These are phyloP conservation scores for Polyodon spathula DNA, from an alignment of 2,113 vertebrate species.

Conservation along the genomic window DNA sequence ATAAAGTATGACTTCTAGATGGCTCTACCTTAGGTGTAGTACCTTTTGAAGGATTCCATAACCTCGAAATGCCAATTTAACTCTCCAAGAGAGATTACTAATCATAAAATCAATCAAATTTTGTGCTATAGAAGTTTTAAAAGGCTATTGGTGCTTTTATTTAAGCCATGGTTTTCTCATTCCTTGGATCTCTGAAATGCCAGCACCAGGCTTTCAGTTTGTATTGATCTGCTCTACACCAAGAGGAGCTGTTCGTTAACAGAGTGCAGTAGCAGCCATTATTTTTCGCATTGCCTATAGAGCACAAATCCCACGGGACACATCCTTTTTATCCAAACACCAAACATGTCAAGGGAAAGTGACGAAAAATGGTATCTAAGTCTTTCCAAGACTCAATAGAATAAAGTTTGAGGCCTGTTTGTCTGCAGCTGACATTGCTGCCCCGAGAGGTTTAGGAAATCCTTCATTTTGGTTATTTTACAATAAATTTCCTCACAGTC, in stretches of 20 bases:
- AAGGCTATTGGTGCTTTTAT: too few species aligned
- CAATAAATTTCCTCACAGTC: background rate
- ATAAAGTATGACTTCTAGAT: too few species aligned
- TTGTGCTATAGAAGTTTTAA: too few species aligned
- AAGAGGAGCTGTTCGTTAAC: slow-evolving; percentile 10
- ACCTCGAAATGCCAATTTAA: too few species aligned
- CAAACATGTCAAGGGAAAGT: background rate
- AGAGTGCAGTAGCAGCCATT: slow-evolving; percentile 9
- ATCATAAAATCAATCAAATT: too few species aligned
- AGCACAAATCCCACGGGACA: slow-evolving; percentile 1
- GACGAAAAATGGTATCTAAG: slow-evolving; percentile 3
- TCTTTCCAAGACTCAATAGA: background rate
- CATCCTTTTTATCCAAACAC: slow-evolving; percentile 4
- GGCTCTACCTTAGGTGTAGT: too few species aligned
- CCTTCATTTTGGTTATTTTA: background rate
- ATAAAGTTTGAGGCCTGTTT: background rate
- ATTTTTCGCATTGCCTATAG: background rate
- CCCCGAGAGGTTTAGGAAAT: background rate
- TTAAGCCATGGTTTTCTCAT: background rate
- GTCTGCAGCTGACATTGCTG: too few species aligned
- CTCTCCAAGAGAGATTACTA: too few species aligned
- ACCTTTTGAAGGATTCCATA: too few species aligned
- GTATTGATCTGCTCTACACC: slow-evolving; percentile 8
- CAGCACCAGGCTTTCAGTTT: background rate
- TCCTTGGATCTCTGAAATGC: background rate